Evolutionary conservation across 2,113 vertebrate genomes (phyloP).

Genomic region (Lipophrys pholis): DNA sequence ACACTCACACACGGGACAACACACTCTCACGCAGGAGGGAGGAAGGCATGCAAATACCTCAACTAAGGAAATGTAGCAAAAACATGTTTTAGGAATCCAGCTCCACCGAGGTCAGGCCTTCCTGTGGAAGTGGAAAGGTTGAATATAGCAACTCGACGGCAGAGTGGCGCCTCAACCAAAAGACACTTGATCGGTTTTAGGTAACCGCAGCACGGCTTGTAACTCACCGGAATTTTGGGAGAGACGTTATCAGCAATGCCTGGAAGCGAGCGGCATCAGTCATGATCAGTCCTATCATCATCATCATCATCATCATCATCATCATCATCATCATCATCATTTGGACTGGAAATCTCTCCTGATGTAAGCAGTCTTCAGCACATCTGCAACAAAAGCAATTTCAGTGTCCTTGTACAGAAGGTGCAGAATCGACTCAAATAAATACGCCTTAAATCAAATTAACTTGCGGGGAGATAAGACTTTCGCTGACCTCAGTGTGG

Average conservation of each 20-base stretch:
- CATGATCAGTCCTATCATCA: constrained; percentile 62
- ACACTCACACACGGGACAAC: too few relatives aligned
- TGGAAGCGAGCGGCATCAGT: constrained; percentile 39
- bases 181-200: neutral
- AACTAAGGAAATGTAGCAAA: constrained; percentile 13
- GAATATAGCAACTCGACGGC: neutral
- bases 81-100: too few relatives aligned
- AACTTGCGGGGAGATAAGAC: constrained; percentile 46
- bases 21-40: neutral
- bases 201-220: constrained; percentile 9
- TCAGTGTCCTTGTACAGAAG: constrained; percentile 46
- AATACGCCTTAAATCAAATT: constrained; percentile 61
- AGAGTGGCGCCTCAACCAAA: neutral
- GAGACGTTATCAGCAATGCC: constrained; percentile 40
- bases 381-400: constrained; percentile 53
- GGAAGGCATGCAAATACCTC: neutral
- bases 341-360: neutral
- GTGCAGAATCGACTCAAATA: constrained; percentile 51
- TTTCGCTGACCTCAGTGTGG: constrained; percentile 32
- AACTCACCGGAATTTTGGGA: constrained; percentile 16
- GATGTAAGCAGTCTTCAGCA: constrained; percentile 42
- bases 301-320: neutral
- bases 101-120: neutral
- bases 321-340: constrained; percentile 33
- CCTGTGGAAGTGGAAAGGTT: neutral